These are phyloP conservation scores for Bambusicola thoracicus DNA, from an alignment of 2,113 vertebrate species.

Conservation along the genomic window DNA sequence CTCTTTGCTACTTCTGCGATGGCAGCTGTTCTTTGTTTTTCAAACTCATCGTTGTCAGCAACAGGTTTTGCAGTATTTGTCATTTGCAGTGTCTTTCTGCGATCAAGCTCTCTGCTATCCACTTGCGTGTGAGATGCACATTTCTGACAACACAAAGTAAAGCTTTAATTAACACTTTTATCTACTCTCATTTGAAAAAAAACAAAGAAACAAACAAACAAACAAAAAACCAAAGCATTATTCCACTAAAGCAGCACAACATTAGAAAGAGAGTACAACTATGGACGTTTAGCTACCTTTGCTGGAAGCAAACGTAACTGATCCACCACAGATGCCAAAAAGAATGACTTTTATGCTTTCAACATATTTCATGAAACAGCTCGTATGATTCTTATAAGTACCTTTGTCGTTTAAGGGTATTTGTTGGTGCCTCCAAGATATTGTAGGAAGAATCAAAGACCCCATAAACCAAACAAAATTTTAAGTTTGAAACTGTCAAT, in stretches of 20 bases:
- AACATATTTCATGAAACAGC: neutral
- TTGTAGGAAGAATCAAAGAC: neutral
- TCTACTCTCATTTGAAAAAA: neutral
- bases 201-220: neutral
- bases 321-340: neutral
- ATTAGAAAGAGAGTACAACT: neutral
- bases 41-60: conserved; percentile 94
- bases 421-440: accelerated
- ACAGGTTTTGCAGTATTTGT: conserved; percentile 78
- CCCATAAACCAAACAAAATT: neutral
- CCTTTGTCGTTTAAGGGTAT: neutral
- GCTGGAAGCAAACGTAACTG: neutral
- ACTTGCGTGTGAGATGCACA: conserved; percentile 86
- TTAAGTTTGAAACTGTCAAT: neutral
- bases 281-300: neutral
- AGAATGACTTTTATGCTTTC: neutral
- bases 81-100: conserved; percentile 91
- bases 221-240: neutral
- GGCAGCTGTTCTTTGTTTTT: conserved; percentile 95
- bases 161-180: neutral
- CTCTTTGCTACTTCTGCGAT: conserved; percentile 96
- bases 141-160: conserved; percentile 78
- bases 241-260: neutral
- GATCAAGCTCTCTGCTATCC: conserved; percentile 90
- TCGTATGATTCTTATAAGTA: neutral